Evolutionary conservation across 1,140 invertebrate genomes (phyloP), one percentile per base, ranked within the genome.

Genomic region (Scaptodrosophila lebanonensis): DNA sequence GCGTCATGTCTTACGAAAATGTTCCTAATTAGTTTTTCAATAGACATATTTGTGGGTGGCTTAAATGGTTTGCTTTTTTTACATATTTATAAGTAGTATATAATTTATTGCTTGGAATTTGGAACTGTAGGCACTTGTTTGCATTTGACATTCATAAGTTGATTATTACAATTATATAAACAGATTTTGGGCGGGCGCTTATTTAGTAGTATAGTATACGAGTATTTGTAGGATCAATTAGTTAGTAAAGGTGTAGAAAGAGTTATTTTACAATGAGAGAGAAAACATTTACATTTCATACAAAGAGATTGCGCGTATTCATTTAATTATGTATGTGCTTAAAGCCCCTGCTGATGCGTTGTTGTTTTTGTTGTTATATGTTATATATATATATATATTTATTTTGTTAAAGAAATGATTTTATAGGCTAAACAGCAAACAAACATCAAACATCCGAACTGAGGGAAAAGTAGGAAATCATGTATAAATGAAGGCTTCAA

Each of bases 301-400:
- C 64, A 66, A 56, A 22, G 43, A 47, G 43, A 32, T 45, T 49
- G 66, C 60, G 63, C 50, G 64, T 51, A 63, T 59, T 59, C 53
- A 39, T 51, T 60, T 48, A 45, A 50, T 62, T 79, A 58, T 22
- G 47, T 47, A 47, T 43, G 65, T 79, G 75, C 68, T 73, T 68
- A 25, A 49, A 66, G 73, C 75, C 69, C 69, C 65, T 79, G 61
- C 65, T 67, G 48, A 67, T 67, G 52, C 53, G 75, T 79, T 79
- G 75, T 79, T 79, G 75, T 79, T 79, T 82, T 79, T 79, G 75
- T 79, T 82, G 75, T 79, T 82, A 79, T 79, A 77, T 72, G 45
- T 44, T 49, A 40, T 79, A 79, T 65, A 53, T 27, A 73, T 68
- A 61, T 73, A 27, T 38, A 66, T 52, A 52, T 36, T 50, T 58